These are phyloP conservation scores for Sphyrna mokarran DNA, from an alignment of 2,113 vertebrate genomes.

Conservation along the genomic window DNA sequence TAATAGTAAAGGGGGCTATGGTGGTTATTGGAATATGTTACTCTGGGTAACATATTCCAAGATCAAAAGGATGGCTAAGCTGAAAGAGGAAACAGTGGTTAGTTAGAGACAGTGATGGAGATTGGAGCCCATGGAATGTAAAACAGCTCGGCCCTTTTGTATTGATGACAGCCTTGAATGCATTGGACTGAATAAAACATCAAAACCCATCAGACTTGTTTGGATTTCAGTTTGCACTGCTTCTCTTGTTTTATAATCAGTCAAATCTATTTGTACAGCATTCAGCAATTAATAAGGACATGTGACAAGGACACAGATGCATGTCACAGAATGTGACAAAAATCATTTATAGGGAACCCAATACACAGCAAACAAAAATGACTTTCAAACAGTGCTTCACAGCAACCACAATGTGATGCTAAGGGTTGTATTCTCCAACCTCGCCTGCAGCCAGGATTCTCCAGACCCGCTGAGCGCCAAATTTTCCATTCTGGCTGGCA, in stretches of 20 bases:
- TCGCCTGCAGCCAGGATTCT: too few relatives aligned
- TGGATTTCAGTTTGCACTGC: background rate
- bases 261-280: background rate
- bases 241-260: background rate
- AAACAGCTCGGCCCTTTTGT: constrained; percentile 2
- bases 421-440: too few relatives aligned
- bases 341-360: background rate
- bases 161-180: background rate
- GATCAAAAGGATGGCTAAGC: background rate
- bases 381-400: background rate
- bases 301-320: background rate
- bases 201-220: background rate
- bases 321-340: background rate
- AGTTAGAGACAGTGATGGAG: background rate
- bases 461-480: too few relatives aligned
- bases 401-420: background rate
- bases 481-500: too few relatives aligned
- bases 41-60: background rate
- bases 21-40: background rate
- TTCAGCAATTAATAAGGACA: background rate
- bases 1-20: background rate
- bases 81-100: background rate
- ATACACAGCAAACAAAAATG: background rate
- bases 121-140: background rate
- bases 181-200: background rate